These are phyloP conservation scores for Mormyrus hasselquistii DNA, from an alignment of 2,797 vertebrate genomes.

Conservation along the genomic window DNA sequence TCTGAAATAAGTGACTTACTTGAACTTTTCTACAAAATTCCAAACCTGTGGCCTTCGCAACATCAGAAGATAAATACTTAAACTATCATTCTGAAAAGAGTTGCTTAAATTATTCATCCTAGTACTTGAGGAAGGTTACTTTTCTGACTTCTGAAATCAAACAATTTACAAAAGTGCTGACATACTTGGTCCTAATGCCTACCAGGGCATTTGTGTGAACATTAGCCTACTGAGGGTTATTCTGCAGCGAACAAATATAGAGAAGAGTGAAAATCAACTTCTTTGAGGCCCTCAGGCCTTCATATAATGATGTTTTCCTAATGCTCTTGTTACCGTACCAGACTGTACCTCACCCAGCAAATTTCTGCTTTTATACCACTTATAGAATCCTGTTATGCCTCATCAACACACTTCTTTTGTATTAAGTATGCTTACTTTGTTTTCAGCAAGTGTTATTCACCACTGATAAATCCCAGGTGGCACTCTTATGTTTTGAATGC, in stretches of 20 bases:
- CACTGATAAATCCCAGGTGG: neutral
- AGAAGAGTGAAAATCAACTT: neutral
- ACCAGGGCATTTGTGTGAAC: neutral
- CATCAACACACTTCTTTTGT: neutral
- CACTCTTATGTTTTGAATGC: neutral
- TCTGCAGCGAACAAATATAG: neutral
- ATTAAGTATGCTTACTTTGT: constrained; percentile 1
- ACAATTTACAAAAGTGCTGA: constrained; percentile 5
- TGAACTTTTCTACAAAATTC: neutral
- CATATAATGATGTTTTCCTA: neutral
- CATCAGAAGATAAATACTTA: neutral
- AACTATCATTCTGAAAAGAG: neutral
- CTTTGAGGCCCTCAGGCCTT: neutral
- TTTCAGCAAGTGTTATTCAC: neutral
- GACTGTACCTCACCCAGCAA: neutral
- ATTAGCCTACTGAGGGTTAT: neutral
- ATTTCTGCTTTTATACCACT: neutral
- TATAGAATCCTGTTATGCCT: neutral
- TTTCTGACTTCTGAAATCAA: neutral
- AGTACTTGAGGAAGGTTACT: neutral
- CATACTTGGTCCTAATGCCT: neutral
- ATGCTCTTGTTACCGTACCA: neutral
- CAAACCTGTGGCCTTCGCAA: neutral
- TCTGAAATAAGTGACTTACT: neutral
- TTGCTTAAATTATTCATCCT: neutral